Base-by-base conservation (phyloP, 2,113 vertebrate genomes). In the Maccullochella peelii region DNA sequence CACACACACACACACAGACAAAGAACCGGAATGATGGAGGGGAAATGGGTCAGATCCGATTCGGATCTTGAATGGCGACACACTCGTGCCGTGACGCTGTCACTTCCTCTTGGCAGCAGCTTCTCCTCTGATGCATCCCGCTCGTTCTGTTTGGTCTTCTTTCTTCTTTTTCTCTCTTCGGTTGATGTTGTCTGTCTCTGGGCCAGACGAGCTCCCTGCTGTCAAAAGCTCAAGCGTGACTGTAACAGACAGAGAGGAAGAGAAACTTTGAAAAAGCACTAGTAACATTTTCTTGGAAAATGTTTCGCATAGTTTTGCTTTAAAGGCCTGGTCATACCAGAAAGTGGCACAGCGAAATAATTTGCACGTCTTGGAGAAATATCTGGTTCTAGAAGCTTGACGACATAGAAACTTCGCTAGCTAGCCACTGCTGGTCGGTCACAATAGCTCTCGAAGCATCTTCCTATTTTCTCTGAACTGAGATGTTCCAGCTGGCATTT, bases 31-130 rank as follows among this genome's bases (percentile, higher is more conserved):
- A 83, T 66, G 80, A 85, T 77, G 69, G 57, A 68, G 73, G 38
- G 52, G 74, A 92, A 87, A 72, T 80, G 89, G 92, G 86, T 90
- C 86, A 85, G 84, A 86, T 87, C 84, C 55, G 40, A 83, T 85
- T 83, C 44, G 42, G 77, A 59, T 73, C 40, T 12, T 85, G 85
- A 90, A 86, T 78, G 63, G 82, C 59, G 25, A 67, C 73, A 66
- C 79, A 57, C 79, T 73, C n/a, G 72, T 74, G 67, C 76, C 23
- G 40, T 77, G 73, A 83, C 62, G 27, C 77, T 68, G 86, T 91
- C 61, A 83, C 84, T 90, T 93, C 87, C 90, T 83, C 70, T 62
- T 75, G 75, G 76, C 84, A 83, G 62, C 66, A 68, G 47, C 82
- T 77, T 78, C 67, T 73, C 68, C 62, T 74, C 61, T 57, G 69